A percentile compares a stretch with the other conserved stretches of the same genome.
These are phyloP conservation scores for Neotoma lepida DNA, from an alignment of 2,113 vertebrate species.

Conservation along the genomic window DNA sequence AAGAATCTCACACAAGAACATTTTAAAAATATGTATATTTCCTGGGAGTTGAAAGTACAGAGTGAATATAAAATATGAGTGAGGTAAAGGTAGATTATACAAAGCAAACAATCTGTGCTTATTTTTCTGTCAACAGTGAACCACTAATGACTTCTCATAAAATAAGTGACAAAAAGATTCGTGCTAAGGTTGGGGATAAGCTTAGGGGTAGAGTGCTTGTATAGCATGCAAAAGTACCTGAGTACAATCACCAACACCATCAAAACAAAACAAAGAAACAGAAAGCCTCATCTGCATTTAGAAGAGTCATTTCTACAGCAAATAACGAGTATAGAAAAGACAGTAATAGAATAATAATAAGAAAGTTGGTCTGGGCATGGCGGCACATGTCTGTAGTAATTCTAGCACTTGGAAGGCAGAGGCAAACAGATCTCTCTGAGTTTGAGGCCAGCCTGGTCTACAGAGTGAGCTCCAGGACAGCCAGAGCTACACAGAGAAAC, in stretches of 20 bases:
- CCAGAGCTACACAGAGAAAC: neutral
- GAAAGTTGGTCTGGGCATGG: neutral
- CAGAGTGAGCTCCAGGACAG: neutral
- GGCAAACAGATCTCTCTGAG: neutral
- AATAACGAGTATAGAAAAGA: constrained; percentile 9
- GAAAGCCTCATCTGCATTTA: neutral
- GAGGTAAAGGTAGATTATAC: neutral
- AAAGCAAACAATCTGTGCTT: neutral
- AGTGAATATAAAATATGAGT: neutral
- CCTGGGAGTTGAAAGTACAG: neutral
- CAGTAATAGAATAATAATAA: no score
- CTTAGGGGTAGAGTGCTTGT: neutral
- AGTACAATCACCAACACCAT: neutral
- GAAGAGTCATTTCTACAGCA: neutral
- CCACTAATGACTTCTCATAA: neutral
- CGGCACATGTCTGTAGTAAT: neutral
- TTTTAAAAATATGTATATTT: constrained; percentile 15
- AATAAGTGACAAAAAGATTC: neutral
- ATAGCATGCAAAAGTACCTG: neutral
- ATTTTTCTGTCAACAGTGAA: neutral
- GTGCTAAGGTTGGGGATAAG: neutral
- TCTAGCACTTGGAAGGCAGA: neutral
- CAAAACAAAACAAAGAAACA: neutral
- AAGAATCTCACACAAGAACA: neutral
- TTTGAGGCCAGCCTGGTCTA: neutral